Evolutionary conservation across 2,888 invertebrate genomes (phyloP), one percentile per base, ranked within the genome.

Genomic region (Aspidiotus destructor): DNA sequence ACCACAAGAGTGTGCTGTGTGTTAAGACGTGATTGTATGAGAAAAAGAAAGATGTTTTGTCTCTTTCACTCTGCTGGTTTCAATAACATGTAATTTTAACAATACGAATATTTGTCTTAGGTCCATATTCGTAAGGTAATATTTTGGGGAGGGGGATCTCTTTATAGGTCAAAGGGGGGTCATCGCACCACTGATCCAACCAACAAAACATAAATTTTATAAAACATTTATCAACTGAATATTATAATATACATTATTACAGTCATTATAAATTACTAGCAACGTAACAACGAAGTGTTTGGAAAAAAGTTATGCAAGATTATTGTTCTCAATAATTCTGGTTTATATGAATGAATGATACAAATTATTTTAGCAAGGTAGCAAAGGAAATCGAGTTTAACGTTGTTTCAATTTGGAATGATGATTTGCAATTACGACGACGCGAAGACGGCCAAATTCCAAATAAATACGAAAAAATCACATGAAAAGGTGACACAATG

Each of bases 321-420:
- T 58, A 28, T 17, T 58, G 58, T 58, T 58, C 58, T 58, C 28
- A 58, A 28, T 28, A 28, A 28, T 28, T 58, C 40, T 58, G 58
- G 58, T 58, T 58, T 58, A 40, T 13, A 58, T 7, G 7, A 28
- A 17, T 28, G 13, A 48, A 48, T 13, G n/a, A 48, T 3, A 13
- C 48, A 48, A 48, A 48, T 48, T 3, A 48, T 48, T 48, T 48
- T 11, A 11, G 48, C 48, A 11, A 44, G 48, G 10, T 48, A 48
- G n/a, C 6, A 48, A 48, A 48, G n/a, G 2, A 6, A 13, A n/a
- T 2, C 10, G n/a, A n/a, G 48, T 2, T 48, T 1, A 48, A 48
- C n/a, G 48, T 48, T 48, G 48, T 48, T 28, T 28, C 28, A 28
- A 48, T 48, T 48, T 48, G n/a, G 3, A 11, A 6, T 13, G n/a